Evolutionary conservation across 2,113 vertebrate species (phyloP), one percentile per base, ranked within the genome.

Genomic region (Cariama cristata): DNA sequence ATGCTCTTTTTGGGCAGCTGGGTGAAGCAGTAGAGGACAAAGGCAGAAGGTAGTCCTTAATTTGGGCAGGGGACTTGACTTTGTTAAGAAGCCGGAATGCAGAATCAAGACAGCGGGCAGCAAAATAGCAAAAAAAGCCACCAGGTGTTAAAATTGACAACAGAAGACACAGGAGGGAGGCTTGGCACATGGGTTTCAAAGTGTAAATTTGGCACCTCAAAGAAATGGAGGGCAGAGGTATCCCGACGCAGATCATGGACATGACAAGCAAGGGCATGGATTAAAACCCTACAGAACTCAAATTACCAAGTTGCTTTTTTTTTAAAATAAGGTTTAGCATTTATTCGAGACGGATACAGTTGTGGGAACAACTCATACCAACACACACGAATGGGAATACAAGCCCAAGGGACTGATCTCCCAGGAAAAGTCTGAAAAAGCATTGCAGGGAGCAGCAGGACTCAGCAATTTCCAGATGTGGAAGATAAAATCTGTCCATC

Each of bases 211-310:
- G 52, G 30, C 16, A 40, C 14, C 35, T 75, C 38, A 42, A 68
- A 62, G 32, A 42, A 86, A 75, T 2, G 3, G 19, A 75, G 13
- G 45, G 26, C 4, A 59, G n/a, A 80, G 19, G 33, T 30, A 49
- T 40, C 24, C 56, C 74, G 52, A 60, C 71, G 58, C 38, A 92
- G 17, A 64, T 18, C 14, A 53, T 0, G 2, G n/a, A 53, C 18
- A 62, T 0, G 0, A 66, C 17, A 10, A 87, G 13, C 19, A 90
- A 67, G 3, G 8, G 12, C 17, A 21, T 3, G 14, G 27, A 71
- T 55, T 58, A 79, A 67, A 91, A 81, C 18, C 14, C 38, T 53
- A 45, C 12, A 79, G 45, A 79, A 27, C 5, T 50, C 62, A 11
- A 33, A 56, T 20, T 52, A 52, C 11, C 20, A 64, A 60, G 12